Percentiles rank a stretch among this genome's conserved stretches.
These are phyloP conservation scores for Drosophila novamexicana DNA, from an alignment of 1,140 invertebrate genomes.

Conservation along the genomic window DNA sequence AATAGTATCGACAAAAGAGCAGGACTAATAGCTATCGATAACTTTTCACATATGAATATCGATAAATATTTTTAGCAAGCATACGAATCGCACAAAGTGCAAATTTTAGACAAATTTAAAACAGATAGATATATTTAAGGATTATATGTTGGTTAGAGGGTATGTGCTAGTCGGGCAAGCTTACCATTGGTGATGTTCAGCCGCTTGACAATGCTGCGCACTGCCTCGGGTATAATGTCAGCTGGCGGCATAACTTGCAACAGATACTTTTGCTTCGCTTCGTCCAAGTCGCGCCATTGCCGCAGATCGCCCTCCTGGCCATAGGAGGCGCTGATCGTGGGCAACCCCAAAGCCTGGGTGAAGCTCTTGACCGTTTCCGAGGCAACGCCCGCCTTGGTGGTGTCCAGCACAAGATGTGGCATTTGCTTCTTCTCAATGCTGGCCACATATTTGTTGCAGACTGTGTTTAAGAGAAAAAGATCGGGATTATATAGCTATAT, in stretches of 20 bases:
- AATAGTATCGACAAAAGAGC: too few species aligned
- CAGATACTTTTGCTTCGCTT: slow-evolving; percentile 89
- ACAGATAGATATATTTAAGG: too few species aligned
- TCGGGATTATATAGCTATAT: background rate
- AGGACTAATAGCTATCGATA: too few species aligned
- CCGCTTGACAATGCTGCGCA: slow-evolving; percentile 91
- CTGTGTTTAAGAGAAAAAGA: slow-evolving; percentile 71
- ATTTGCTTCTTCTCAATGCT: slow-evolving; percentile 87
- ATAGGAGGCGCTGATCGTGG: slow-evolving; percentile 93
- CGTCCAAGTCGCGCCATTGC: slow-evolving; percentile 90
- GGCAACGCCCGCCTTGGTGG: slow-evolving; percentile 90
- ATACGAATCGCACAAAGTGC: too few species aligned
- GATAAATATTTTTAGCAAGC: too few species aligned
- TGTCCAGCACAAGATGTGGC: slow-evolving; percentile 92
- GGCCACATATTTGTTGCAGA: slow-evolving; percentile 89
- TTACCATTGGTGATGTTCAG: slow-evolving; percentile 93
- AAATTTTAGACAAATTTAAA: too few species aligned
- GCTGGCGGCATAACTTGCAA: slow-evolving; percentile 92
- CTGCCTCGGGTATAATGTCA: slow-evolving; percentile 92
- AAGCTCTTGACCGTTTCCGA: slow-evolving; percentile 94
- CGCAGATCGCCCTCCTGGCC: slow-evolving; percentile 92
- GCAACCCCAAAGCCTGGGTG: slow-evolving; percentile 90
- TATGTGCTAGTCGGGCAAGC: background rate
- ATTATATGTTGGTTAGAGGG: too few species aligned
- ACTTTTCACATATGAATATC: too few species aligned